Evolutionary conservation across 2,113 vertebrate genomes (phyloP).

Genomic region (Leucosticte australis): DNA sequence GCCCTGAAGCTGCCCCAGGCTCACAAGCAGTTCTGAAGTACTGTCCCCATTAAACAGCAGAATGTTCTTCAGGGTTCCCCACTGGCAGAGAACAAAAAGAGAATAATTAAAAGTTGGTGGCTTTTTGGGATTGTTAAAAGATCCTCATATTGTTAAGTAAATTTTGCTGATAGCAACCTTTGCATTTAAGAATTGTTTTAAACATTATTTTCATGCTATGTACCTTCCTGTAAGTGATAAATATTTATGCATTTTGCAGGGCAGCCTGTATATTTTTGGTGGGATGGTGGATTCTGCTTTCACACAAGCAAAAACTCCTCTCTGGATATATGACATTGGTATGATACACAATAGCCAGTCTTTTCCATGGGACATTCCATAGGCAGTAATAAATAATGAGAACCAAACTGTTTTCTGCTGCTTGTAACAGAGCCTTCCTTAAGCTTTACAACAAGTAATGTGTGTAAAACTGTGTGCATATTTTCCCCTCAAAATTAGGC

Average conservation of each 20-base stretch:
- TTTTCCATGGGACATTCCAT: neutral
- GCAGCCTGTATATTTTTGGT: slow-evolving; percentile 80
- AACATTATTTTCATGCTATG: neutral
- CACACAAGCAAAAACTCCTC: slow-evolving; percentile 69
- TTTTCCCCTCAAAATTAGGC: neutral
- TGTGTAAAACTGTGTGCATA: neutral
- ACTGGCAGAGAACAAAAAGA: neutral
- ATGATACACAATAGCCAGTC: neutral
- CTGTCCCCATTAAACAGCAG: rapidly evolving
- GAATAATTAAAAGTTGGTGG: neutral
- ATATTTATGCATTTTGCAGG: slow-evolving; percentile 61
- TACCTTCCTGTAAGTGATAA: neutral
- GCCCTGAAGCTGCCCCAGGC: neutral
- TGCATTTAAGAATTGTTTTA: neutral
- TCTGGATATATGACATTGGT: slow-evolving; percentile 84
- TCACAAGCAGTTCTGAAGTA: neutral
- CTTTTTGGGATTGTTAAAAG: neutral
- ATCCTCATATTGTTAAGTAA: neutral
- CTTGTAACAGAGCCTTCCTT: neutral
- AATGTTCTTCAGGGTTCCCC: neutral
- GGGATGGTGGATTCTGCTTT: slow-evolving; percentile 84
- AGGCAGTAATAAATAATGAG: neutral
- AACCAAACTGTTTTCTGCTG: neutral
- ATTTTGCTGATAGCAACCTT: neutral
- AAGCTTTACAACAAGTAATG: neutral